phyloP scores from a whole-genome alignment of 2,888 invertebrate species.

The Tenthredo mesomela region DNA sequence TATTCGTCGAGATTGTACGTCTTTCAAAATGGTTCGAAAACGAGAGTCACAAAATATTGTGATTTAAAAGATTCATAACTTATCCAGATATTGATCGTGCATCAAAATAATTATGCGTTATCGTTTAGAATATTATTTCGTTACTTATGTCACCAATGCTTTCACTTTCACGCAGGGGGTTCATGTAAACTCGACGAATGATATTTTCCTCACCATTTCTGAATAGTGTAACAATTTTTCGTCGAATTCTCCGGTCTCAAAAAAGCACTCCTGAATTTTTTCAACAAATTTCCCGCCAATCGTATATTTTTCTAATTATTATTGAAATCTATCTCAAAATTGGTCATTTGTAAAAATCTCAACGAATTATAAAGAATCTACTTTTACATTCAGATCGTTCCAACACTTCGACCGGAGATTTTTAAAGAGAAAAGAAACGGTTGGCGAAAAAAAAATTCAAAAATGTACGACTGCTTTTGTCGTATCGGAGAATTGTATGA shows the following conservation, averaged over 20 bases:
- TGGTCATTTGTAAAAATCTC: slow-evolving; percentile 3
- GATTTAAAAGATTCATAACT: neutral
- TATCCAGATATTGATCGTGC: neutral
- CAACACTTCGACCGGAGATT: neutral
- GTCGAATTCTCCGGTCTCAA: too few species aligned
- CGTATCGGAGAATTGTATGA: neutral
- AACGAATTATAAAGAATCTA: slow-evolving; percentile 8
- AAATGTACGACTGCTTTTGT: slow-evolving; percentile 12
- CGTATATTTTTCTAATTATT: slow-evolving; percentile 1
- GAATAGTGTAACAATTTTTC: too few species aligned
- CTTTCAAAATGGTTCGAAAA: neutral
- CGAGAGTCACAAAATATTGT: neutral
- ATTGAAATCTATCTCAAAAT: slow-evolving; percentile 2
- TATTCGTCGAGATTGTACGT: neutral
- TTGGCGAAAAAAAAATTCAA: neutral
- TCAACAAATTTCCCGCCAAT: slow-evolving; percentile 2
- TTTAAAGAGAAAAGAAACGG: neutral
- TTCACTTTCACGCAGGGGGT: too few species aligned
- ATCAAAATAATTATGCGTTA: neutral
- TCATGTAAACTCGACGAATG: too few species aligned
- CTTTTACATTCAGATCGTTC: neutral
- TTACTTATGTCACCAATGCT: too few species aligned
- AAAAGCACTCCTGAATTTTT: neutral
- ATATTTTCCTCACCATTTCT: too few species aligned
- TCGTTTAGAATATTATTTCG: too few species aligned